A percentile compares a stretch with the other conserved stretches of the same genome.
Evolutionary conservation across 2,888 invertebrate genomes (phyloP).

Genomic region (Drosophila monieri): DNA sequence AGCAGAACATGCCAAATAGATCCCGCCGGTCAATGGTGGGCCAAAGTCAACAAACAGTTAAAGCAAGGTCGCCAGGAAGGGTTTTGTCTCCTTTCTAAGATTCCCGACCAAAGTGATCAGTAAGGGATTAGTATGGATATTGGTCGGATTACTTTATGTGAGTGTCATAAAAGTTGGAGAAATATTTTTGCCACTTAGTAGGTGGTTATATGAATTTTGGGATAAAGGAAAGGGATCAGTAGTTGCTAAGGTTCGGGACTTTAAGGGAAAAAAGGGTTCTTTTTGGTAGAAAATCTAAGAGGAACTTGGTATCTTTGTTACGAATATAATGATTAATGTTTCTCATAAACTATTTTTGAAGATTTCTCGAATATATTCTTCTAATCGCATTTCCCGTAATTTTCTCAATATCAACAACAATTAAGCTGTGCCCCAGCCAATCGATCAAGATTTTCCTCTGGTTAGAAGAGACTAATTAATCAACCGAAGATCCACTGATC

Average conservation of each 20-base stretch:
- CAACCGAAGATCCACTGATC: constrained; percentile 39
- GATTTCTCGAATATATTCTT: neutral
- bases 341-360: neutral
- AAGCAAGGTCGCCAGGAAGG: constrained; percentile 27
- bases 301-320: neutral
- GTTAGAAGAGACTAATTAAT: constrained; percentile 29
- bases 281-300: too few relatives aligned
- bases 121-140: constrained; percentile 19
- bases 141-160: constrained; percentile 26
- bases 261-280: neutral
- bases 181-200: constrained; percentile 15
- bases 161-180: constrained; percentile 17
- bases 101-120: constrained; percentile 28
- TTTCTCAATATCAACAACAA: constrained; percentile 34
- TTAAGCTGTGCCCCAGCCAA: constrained; percentile 36
- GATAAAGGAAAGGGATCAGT: constrained; percentile 4
- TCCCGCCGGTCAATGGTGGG: constrained; percentile 16
- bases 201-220: constrained; percentile 7
- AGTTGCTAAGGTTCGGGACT: neutral
- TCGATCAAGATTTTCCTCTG: constrained; percentile 30
- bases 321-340: neutral
- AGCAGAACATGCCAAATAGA: constrained; percentile 37
- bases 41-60: constrained; percentile 63
- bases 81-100: constrained; percentile 20
- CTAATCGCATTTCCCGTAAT: constrained; percentile 18